Evolutionary conservation across 2,797 vertebrate species (phyloP).

Genomic region (Pseudochromis fuscus): DNA sequence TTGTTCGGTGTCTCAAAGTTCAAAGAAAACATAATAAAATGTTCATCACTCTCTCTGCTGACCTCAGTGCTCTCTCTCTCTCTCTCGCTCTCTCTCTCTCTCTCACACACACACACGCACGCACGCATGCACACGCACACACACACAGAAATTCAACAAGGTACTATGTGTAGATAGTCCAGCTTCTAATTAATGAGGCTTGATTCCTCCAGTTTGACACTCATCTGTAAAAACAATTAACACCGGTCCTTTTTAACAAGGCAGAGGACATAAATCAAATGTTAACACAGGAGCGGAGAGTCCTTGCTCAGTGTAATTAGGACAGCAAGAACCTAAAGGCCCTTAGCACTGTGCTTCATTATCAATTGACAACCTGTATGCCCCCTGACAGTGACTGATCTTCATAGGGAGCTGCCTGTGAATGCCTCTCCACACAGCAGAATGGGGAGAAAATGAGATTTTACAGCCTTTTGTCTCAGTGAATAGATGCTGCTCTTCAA

Average conservation of each 20-base stretch:
- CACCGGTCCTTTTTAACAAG: slow-evolving; percentile 88
- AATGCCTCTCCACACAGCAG: slow-evolving; percentile 70
- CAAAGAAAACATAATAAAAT: slow-evolving; percentile 12
- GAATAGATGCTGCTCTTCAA: slow-evolving; percentile 59
- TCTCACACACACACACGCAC: no score
- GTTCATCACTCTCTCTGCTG: slow-evolving; percentile 25
- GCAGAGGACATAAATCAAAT: slow-evolving; percentile 95
- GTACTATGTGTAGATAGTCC: slow-evolving; percentile 80
- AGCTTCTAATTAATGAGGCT: slow-evolving; percentile 88
- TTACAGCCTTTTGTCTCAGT: slow-evolving; percentile 75
- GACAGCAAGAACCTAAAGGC: slow-evolving; percentile 87
- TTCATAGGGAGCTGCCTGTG: slow-evolving; percentile 67
- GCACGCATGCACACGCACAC: slow-evolving; percentile 38
- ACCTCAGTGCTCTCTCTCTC: no score
- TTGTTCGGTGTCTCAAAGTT: background rate
- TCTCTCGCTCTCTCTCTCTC: no score
- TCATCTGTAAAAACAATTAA: slow-evolving; percentile 96
- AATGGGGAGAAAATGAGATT: slow-evolving; percentile 74
- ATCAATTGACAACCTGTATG: slow-evolving; percentile 90
- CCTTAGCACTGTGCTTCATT: slow-evolving; percentile 85
- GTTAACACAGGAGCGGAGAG: slow-evolving; percentile 92
- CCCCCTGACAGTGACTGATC: slow-evolving; percentile 88
- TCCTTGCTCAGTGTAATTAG: slow-evolving; percentile 92
- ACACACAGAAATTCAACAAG: slow-evolving; percentile 76
- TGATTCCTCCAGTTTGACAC: slow-evolving; percentile 89